phyloP scores from a whole-genome alignment of 2,113 vertebrate genomes.

The Addax nasomaculatus region DNA sequence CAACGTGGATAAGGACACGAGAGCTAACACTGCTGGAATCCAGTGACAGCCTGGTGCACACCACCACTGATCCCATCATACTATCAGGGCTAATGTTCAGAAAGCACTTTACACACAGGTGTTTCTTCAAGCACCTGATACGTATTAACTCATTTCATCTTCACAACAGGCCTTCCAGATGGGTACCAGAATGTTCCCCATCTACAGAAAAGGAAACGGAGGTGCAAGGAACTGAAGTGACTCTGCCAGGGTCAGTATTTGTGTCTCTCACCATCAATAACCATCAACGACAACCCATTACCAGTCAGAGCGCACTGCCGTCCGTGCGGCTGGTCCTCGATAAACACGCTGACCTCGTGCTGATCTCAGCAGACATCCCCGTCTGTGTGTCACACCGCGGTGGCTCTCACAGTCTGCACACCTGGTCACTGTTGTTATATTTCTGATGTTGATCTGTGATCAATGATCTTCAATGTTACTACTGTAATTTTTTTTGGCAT shows the following conservation, averaged over 20 bases:
- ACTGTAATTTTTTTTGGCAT: background rate
- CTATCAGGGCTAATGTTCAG: background rate
- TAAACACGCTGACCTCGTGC: fast-evolving
- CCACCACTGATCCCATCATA: fast-evolving
- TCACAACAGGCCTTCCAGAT: background rate
- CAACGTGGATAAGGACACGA: background rate
- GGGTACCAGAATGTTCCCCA: background rate
- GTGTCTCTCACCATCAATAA: too few relatives aligned
- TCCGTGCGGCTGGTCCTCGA: fast-evolving
- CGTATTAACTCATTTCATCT: background rate
- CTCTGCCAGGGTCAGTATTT: background rate
- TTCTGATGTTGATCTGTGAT: background rate
- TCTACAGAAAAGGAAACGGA: background rate
- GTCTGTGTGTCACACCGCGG: background rate
- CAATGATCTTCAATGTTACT: background rate
- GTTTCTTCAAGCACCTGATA: background rate
- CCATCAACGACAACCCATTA: fast-evolving
- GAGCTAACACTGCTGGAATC: background rate
- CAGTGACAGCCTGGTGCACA: fast-evolving
- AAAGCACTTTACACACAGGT: background rate
- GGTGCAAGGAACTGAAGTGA: background rate
- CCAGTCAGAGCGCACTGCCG: fast-evolving
- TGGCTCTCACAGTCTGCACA: background rate
- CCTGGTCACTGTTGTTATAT: background rate
- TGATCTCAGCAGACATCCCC: background rate